Base-by-base conservation (phyloP, 2,888 invertebrate genomes). In the Megalurothrips usitatus region DNA sequence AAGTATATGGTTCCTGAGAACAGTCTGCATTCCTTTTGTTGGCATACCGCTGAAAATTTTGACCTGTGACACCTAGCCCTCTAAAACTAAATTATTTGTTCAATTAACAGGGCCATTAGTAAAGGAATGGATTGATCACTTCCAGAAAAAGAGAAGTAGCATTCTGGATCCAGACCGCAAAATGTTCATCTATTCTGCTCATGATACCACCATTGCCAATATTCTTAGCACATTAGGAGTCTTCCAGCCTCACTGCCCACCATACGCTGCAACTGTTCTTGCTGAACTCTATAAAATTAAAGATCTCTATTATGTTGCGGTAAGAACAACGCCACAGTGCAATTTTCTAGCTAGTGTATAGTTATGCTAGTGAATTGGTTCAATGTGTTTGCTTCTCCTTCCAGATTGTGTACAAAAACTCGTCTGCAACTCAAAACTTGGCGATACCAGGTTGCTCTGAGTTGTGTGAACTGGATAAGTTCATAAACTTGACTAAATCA, bases 151-250 rank as follows among this genome's bases (percentile, higher is more conserved):
- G 48, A 63, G 82, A n/a, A 79, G 79, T 34, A 80, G 82, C 23
- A n/a, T 81, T 80, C 79, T 91, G 81, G 85, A 85, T 17, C 89
- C 89, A 0, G 85, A 90, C 83, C 88, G 91, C 28, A 93, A 92
- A 83, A 83, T 95, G 75, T 90, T 91, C 85, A 89, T 96, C 80
- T 95, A 93, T 85, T 95, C 95, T 82, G 95, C 89, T 0, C 96
- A 97, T 85, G 96, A 97, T 86, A 90, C 92, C 0, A 96, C 94
- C 0, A 88, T 97, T 19, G 93, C 93, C 0, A 93, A 91, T 85
- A 84, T 96, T 58, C 88, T 96, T 1, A 92, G 92, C 86, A 89
- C 93, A 0, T 87, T 97, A 34, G 91, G 91, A 19, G 84, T 95
- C 47, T 2, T 80, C 17, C 75, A 79, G 83, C 87, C 89, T 14